Evolutionary conservation across 2,888 invertebrate species (phyloP).

Genomic region (Trichopoda pennipes): DNA sequence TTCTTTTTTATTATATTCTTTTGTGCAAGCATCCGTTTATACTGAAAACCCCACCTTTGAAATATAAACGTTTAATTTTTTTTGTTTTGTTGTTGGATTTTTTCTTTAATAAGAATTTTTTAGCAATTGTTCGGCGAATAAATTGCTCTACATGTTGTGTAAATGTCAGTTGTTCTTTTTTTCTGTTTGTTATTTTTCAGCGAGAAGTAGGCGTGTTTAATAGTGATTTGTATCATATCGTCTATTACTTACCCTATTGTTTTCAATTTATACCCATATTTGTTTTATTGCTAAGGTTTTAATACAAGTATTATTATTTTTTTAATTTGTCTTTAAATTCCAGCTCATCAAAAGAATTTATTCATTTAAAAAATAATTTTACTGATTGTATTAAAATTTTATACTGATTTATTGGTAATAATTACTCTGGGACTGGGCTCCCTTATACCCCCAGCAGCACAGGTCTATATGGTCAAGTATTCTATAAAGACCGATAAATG

Average conservation of each 20-base stretch:
- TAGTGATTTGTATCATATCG: conserved; percentile 42
- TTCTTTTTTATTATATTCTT: background rate
- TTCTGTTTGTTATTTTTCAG: background rate
- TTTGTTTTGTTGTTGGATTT: conserved; percentile 5
- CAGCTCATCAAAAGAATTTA: background rate
- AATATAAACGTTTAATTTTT: conserved; percentile 36
- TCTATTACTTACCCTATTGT: conserved; percentile 41
- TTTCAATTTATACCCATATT: conserved; percentile 44
- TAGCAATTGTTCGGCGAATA: conserved; percentile 51
- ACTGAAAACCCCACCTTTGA: conserved; percentile 47
- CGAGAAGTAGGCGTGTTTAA: conserved; percentile 53
- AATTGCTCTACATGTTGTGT: conserved; percentile 45
- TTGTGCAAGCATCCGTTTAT: conserved; percentile 46
- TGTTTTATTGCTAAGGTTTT: conserved; percentile 22
- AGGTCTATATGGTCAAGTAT: too few relatives aligned
- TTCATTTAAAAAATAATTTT: background rate
- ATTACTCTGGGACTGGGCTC: too few relatives aligned
- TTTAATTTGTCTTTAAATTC: background rate
- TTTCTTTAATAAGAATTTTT: conserved; percentile 46
- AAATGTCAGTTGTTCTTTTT: conserved; percentile 52
- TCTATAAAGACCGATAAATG: too few relatives aligned
- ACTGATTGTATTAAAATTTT: too few relatives aligned
- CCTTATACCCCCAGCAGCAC: too few relatives aligned
- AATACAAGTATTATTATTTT: too few relatives aligned
- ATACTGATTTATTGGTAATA: too few relatives aligned